These are phyloP conservation scores for Tokudaia tokunoshimensis DNA, from an alignment of 2,797 vertebrate genomes.

Conservation along the genomic window DNA sequence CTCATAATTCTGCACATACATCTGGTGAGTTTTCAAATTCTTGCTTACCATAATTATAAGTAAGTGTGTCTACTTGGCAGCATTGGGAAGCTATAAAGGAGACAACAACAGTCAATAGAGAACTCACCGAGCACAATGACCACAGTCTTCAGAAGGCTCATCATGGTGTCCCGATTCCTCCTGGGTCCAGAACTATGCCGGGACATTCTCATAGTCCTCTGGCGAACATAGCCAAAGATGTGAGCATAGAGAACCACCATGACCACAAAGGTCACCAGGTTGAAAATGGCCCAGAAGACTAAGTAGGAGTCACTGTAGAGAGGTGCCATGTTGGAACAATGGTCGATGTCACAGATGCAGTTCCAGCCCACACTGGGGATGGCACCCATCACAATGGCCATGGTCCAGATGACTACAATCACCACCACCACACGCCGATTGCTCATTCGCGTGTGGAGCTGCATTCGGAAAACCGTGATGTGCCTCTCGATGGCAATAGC, in stretches of 20 bases:
- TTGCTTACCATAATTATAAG: background rate
- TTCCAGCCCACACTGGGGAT: conserved; percentile 99
- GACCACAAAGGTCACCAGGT: conserved; percentile 98
- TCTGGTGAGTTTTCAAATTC: background rate
- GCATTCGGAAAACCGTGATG: conserved; percentile 99
- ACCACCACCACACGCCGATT: conserved; percentile 98
- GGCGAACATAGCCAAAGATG: conserved; percentile 99
- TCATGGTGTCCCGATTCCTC: conserved; percentile 98
- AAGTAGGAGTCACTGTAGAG: conserved; percentile 99
- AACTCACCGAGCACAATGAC: conserved; percentile 97
- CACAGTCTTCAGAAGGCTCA: conserved; percentile 99
- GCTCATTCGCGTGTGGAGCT: conserved; percentile 99
- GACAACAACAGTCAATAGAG: conserved; percentile 11
- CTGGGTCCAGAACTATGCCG: conserved; percentile 97
- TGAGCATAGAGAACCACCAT: conserved; percentile 99
- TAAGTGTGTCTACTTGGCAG: background rate
- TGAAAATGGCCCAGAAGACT: conserved; percentile 99
- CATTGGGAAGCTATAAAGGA: background rate
- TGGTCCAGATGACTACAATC: conserved; percentile 99
- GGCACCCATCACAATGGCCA: conserved; percentile 98
- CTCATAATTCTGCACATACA: background rate
- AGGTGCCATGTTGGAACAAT: conserved; percentile 99
- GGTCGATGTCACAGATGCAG: conserved; percentile 95
- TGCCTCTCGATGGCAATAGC: conserved; percentile 99
- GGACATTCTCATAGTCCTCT: conserved; percentile 99